Conservation (phyloP, 1,140 invertebrate genomes). For the Meloidogyne chitwoodi region DNA sequence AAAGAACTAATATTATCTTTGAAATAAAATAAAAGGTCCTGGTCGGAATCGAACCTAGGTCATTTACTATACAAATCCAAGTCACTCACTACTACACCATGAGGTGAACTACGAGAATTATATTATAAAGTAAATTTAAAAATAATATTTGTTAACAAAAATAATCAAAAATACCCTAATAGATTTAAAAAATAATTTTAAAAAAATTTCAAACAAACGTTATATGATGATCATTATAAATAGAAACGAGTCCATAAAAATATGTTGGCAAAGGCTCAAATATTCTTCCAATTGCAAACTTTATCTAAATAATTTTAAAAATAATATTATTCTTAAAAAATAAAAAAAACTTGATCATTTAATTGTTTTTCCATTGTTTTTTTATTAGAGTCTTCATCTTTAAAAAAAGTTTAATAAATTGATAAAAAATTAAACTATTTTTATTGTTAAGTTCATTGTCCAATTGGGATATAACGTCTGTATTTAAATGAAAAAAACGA, state of each 20-base stretch:
- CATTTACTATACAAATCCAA: neutral
- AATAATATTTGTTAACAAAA: too few relatives aligned
- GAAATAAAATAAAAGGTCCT: neutral
- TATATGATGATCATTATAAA: conserved; percentile 40
- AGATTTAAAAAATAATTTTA: neutral
- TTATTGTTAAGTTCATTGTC: conserved; percentile 41
- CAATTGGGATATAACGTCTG: conserved; percentile 49
- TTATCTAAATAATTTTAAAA: conserved; percentile 21
- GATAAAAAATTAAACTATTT: neutral
- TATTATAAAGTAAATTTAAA: too few relatives aligned
- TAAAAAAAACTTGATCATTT: conserved; percentile 41
- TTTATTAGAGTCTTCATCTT: conserved; percentile 33
- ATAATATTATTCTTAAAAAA: too few relatives aligned
- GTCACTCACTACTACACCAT: neutral
- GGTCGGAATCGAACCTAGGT: neutral
- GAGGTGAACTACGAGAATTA: too few relatives aligned
- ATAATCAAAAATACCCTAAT: too few relatives aligned
- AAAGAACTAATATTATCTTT: conserved; percentile 8
- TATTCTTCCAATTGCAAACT: conserved; percentile 39
- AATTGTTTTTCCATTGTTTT: conserved; percentile 70
- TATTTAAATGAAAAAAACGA: conserved; percentile 82
- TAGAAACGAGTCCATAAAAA: conserved; percentile 38
- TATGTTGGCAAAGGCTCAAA: conserved; percentile 50
- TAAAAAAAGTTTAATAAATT: neutral
- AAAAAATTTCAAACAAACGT: neutral